Base-by-base conservation (phyloP, 2,888 invertebrate species). In the Dryococelus australis region DNA sequence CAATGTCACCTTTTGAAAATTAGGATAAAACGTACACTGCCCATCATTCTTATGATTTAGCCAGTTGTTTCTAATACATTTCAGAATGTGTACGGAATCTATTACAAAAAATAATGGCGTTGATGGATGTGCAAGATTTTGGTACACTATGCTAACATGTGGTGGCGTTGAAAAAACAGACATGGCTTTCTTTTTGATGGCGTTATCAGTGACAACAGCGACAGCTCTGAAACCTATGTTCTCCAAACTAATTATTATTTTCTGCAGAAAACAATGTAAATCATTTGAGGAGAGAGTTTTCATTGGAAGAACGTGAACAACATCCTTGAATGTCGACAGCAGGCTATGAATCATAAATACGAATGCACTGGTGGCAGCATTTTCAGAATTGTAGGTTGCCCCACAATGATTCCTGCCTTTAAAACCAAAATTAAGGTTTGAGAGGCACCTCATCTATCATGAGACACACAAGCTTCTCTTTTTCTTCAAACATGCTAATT, bases 51-150 rank as follows among this genome's bases (percentile, higher is more conserved):
- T 84, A 43, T 27, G 27, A 47, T 84, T 84, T 84, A 84, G 26
- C 84, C 84, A 84, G 20, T 84, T 47, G 6, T 84, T n/a, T n/a
- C n/a, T 84, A n/a, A 84, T 84, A 12, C 84, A 24, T 4, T 84
- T 84, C 5, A 84, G 43, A 26, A n/a, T 84, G 8, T 47, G 47
- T 26, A 84, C 84, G n/a, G n/a, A 26, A 24, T 84, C 43, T n/a
- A 43, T 47, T 5, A 8, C 5, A 43, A 84, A 24, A 47, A 84
- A 43, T 43, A 47, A 84, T 84, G 47, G n/a, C 13, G 26, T 51
- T 27, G 84, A 26, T 0, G n/a, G n/a, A 51, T 47, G 4, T 13
- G 24, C 10, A 8, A 8, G 65, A 24, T 65, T 9, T 16, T 65
- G 65, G 20, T 65, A 65, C 10, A 65, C 65, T 20, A 65, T 65